Conservation (phyloP, 1,140 invertebrate genomes). For the Tetranychus cinnabarinus region DNA sequence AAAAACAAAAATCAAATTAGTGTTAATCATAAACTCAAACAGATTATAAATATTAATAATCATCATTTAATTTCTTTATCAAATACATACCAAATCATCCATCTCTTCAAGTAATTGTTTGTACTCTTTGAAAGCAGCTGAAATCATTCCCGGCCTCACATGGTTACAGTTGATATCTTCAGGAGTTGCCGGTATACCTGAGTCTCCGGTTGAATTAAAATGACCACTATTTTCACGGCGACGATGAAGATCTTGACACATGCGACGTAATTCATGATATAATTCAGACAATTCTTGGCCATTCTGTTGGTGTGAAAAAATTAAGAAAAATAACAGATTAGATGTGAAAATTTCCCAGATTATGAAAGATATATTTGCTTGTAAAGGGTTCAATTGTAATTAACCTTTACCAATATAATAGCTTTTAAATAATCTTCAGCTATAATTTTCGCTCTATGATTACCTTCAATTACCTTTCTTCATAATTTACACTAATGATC, state of each 20-base stretch:
- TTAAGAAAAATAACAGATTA: neutral
- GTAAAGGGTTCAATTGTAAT: too few relatives aligned
- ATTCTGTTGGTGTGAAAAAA: slow-evolving; percentile 16
- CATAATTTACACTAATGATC: too few relatives aligned
- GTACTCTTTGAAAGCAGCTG: slow-evolving; percentile 22
- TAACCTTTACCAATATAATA: too few relatives aligned
- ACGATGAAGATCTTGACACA: slow-evolving; percentile 22
- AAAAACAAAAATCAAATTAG: neutral
- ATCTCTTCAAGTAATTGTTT: slow-evolving; percentile 4
- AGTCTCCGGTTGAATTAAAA: slow-evolving; percentile 2
- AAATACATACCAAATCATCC: too few relatives aligned
- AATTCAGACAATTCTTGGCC: slow-evolving; percentile 26
- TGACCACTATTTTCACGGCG: slow-evolving; percentile 11
- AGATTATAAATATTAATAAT: too few relatives aligned
- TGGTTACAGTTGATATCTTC: slow-evolving; percentile 10
- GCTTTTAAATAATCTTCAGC: too few relatives aligned
- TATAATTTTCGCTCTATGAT: too few relatives aligned
- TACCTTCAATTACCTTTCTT: too few relatives aligned
- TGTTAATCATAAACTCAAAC: neutral
- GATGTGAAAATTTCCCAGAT: neutral
- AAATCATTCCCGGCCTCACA: slow-evolving; percentile 22
- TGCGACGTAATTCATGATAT: slow-evolving; percentile 22
- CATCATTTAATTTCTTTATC: slow-evolving; percentile 20
- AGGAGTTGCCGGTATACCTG: slow-evolving; percentile 1
- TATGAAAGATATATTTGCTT: too few relatives aligned